Evolutionary conservation across 2,888 invertebrate species (phyloP).

Genomic region (Machimus rusticus): DNA sequence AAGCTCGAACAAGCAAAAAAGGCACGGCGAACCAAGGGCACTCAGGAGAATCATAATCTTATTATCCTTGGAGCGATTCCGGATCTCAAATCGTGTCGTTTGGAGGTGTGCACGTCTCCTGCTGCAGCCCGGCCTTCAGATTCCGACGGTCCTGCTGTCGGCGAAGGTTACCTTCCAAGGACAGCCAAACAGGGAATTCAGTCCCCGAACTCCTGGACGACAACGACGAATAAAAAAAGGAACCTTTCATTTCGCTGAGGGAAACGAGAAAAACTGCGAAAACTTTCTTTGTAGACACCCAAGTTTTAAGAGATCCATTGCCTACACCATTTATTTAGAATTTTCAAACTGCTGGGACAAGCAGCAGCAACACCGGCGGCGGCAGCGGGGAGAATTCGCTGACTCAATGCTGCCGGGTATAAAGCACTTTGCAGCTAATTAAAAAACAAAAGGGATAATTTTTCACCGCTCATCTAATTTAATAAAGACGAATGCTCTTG

Average conservation of each 20-base stretch:
- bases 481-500: conserved; percentile 51
- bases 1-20: conserved; percentile 39
- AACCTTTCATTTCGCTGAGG: conserved; percentile 15
- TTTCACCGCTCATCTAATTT: conserved; percentile 52
- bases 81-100: conserved; percentile 40
- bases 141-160: conserved; percentile 45
- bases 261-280: conserved; percentile 47
- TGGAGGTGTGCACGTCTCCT: conserved; percentile 37
- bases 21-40: conserved; percentile 43
- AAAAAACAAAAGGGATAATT: conserved; percentile 53
- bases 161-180: conserved; percentile 24
- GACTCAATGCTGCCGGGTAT: conserved; percentile 21
- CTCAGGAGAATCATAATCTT: conserved; percentile 50
- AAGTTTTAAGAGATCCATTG: conserved; percentile 46
- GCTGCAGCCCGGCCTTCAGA: conserved; percentile 24
- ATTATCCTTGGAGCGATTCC: conserved; percentile 50
- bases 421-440: conserved; percentile 51
- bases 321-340: conserved; percentile 32
- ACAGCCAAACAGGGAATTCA: conserved; percentile 44
- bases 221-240: neutral
- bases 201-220: neutral
- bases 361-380: neutral
- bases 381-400: neutral
- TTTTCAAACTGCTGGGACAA: neutral
- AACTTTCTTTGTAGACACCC: conserved; percentile 49